phyloP scores from a whole-genome alignment of 2,113 vertebrate genomes.

The Ailuropoda melanoleuca region DNA sequence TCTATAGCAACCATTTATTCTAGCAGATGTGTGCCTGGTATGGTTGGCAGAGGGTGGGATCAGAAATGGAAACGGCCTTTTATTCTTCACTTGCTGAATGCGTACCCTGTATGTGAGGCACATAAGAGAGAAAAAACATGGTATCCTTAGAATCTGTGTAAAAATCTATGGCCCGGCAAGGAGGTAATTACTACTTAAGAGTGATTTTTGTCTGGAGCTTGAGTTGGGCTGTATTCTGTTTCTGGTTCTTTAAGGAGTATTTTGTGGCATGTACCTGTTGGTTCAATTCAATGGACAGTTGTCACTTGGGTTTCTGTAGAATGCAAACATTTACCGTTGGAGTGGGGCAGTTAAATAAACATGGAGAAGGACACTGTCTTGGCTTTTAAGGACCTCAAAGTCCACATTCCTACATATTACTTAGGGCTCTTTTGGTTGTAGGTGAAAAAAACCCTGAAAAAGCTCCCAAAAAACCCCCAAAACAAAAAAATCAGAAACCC shows the following conservation, averaged over 20 bases:
- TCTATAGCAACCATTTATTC: conserved; percentile 80
- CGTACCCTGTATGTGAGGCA: conserved; percentile 46
- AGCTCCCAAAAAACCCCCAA: neutral
- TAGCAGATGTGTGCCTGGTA: conserved; percentile 81
- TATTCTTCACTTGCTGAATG: conserved; percentile 69
- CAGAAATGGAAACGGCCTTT: conserved; percentile 81
- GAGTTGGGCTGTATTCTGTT: neutral
- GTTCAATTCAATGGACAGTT: conserved; percentile 9
- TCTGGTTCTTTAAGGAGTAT: neutral
- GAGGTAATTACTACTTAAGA: neutral
- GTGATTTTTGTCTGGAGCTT: neutral
- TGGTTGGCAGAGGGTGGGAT: conserved; percentile 77
- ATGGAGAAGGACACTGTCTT: neutral
- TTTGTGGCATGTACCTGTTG: conserved; percentile 46
- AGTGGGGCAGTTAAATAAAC: neutral
- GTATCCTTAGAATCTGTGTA: neutral
- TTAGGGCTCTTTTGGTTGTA: neutral
- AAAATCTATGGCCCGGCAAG: neutral
- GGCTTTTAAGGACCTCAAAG: neutral
- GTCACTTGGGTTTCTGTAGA: neutral
- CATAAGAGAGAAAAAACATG: neutral
- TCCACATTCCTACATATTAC: neutral
- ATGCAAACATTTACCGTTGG: neutral
- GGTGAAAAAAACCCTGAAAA: neutral
- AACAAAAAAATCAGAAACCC: neutral